These are phyloP conservation scores for Helicoverpa zea DNA, from an alignment of 1,140 invertebrate species.

Conservation along the genomic window DNA sequence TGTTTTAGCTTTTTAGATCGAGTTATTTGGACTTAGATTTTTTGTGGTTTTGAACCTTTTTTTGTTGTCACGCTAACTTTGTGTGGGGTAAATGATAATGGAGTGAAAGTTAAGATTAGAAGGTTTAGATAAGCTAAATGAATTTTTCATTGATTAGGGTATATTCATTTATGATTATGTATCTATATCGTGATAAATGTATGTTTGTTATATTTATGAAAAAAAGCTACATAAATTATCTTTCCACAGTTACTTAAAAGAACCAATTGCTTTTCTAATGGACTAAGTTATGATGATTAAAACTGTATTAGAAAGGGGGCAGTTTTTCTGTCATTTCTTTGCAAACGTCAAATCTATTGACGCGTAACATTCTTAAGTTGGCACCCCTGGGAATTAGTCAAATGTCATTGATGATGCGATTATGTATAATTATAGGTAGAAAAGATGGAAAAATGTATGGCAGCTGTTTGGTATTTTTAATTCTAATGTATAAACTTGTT, in stretches of 20 bases:
- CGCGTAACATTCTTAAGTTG: constrained; percentile 23
- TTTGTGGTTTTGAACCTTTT: background rate
- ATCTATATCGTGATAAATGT: no score
- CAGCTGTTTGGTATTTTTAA: constrained; percentile 6
- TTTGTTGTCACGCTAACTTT: background rate
- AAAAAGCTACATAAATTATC: no score
- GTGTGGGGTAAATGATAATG: background rate
- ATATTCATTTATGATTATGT: no score
- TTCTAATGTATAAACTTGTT: constrained; percentile 3
- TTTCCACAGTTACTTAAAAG: no score
- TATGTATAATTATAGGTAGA: background rate
- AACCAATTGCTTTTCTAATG: no score
- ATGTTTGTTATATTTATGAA: no score
- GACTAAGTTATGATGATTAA: no score
- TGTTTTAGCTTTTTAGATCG: background rate
- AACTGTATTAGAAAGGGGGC: no score
- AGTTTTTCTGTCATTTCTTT: background rate
- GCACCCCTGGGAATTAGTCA: constrained; percentile 6
- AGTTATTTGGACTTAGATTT: background rate
- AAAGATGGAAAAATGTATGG: background rate
- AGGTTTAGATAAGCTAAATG: background rate
- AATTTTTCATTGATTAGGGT: no score
- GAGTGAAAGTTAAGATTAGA: background rate
- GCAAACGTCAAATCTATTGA: constrained; percentile 4
- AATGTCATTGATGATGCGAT: constrained; percentile 26